Percentiles rank a stretch among this genome's conserved stretches.
Conservation (phyloP, 2,888 invertebrate species). For the Drosophila subquinaria region DNA sequence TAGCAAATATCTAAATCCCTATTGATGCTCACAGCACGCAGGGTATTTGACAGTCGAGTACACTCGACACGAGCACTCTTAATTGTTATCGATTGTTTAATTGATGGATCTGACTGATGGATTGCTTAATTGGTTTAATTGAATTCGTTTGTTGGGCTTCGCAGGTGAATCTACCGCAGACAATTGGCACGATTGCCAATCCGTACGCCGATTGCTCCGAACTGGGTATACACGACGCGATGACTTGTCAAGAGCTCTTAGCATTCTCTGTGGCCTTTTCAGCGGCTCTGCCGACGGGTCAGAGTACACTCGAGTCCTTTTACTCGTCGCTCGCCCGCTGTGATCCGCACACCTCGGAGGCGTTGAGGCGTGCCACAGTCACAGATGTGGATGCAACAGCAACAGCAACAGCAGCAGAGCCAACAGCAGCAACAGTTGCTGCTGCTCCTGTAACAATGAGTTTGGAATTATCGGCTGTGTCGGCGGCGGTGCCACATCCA, state of each 20-base stretch:
- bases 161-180: slow-evolving; percentile 86
- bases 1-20: no score
- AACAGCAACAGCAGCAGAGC: background rate
- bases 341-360: slow-evolving; percentile 86
- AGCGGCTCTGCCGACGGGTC: slow-evolving; percentile 95
- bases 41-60: background rate
- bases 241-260: slow-evolving; percentile 93
- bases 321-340: slow-evolving; percentile 93
- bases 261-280: slow-evolving; percentile 97
- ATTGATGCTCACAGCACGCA: background rate
- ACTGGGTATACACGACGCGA: slow-evolving; percentile 86
- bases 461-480: slow-evolving; percentile 48
- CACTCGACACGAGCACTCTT: background rate
- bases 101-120: background rate
- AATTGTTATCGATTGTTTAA: background rate
- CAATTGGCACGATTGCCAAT: slow-evolving; percentile 85
- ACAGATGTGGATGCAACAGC: slow-evolving; percentile 51
- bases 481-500: slow-evolving; percentile 48
- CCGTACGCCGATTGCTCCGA: slow-evolving; percentile 87
- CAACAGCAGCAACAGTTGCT: background rate
- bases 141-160: no score
- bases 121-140: background rate
- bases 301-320: slow-evolving; percentile 93
- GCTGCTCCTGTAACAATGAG: slow-evolving; percentile 13
- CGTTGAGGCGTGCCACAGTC: slow-evolving; percentile 79